Base-by-base conservation (phyloP, 2,888 invertebrate genomes). In the Eledona agricola region DNA sequence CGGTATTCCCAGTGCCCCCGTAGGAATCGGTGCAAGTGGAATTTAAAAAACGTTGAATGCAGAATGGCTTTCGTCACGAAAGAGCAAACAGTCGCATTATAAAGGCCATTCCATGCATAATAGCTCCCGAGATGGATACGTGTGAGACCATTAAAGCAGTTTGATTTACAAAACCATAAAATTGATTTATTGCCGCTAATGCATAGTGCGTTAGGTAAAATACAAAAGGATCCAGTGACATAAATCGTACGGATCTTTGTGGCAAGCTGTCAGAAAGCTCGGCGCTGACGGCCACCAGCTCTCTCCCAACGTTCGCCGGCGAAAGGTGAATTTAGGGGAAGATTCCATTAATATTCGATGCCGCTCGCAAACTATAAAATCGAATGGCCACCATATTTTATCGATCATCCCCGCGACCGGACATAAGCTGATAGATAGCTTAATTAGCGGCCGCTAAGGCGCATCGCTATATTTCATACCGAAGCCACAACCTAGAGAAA, bases 91-190 rank as follows among this genome's bases (percentile, higher is more conserved):
- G 49, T 54, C 54, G 25, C 54, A 54, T 54, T 54, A 54, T 54
- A 49, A 54, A 49, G 49, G 54, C 49, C 49, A 54, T 52, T 49
- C 51, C 46, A 58, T 55, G 46, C 52, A 51, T 58, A 55, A 58
- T 58, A 38, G 49, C 46, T 32, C 35, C 34, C 35, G 59, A 60
- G 58, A 58, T 57, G 62, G 59, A 66, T 57, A 61, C 58, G 65
- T 67, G 72, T 64, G 67, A 70, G 67, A 64, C 71, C 73, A 73
- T 73, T 72, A 72, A 69, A 68, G 64, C 72, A 68, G 71, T 75
- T 77, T 77, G 77, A 77, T 77, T 76, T 76, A 75, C 74, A 73
- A 76, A 76, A 75, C 74, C 75, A 76, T 76, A 76, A 77, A 77
- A 76, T 76, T 75, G 76, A 77, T 77, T 76, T 77, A 76, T 76